Conservation (phyloP, 2,888 invertebrate genomes). For the Cecidostiba fungosa region DNA sequence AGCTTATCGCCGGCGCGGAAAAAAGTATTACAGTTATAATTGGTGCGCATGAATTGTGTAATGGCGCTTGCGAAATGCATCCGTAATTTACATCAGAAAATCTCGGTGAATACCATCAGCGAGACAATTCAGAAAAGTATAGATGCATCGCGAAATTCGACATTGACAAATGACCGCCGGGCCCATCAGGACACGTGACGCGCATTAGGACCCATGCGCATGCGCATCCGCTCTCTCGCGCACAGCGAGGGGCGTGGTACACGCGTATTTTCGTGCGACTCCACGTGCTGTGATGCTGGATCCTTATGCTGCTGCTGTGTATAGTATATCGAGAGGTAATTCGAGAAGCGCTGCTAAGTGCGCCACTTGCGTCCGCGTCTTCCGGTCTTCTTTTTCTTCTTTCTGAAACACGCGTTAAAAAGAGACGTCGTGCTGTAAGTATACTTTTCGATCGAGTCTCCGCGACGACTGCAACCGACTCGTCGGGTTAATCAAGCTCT, state of each 20-base stretch:
- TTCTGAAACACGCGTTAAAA: not conserved
- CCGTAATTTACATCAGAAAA: not conserved
- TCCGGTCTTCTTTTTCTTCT: not conserved
- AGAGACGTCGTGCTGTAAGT: not conserved
- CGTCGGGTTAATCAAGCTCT: constrained; percentile 48
- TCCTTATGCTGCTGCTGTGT: not conserved
- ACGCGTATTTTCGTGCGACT: not conserved
- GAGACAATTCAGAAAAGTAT: too few species aligned
- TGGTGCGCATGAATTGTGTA: not conserved
- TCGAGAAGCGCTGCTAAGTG: constrained; percentile 43
- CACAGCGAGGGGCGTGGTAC: not conserved
- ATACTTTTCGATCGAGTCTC: not conserved
- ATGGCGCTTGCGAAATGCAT: not conserved
- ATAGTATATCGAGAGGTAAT: constrained; percentile 6
- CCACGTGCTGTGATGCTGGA: not conserved
- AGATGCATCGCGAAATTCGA: not conserved
- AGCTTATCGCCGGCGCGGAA: too few species aligned
- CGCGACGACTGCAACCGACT: constrained; percentile 6
- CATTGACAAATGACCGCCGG: not conserved
- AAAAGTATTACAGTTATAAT: too few species aligned
- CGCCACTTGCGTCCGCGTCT: constrained; percentile 10
- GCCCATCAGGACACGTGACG: not conserved
- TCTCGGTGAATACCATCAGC: not conserved
- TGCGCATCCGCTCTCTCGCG: not conserved
- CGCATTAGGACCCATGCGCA: not conserved